Percentiles rank a stretch among this genome's conserved stretches.
Conservation (phyloP, 1,140 invertebrate genomes). For the Drosophila asahinai region DNA sequence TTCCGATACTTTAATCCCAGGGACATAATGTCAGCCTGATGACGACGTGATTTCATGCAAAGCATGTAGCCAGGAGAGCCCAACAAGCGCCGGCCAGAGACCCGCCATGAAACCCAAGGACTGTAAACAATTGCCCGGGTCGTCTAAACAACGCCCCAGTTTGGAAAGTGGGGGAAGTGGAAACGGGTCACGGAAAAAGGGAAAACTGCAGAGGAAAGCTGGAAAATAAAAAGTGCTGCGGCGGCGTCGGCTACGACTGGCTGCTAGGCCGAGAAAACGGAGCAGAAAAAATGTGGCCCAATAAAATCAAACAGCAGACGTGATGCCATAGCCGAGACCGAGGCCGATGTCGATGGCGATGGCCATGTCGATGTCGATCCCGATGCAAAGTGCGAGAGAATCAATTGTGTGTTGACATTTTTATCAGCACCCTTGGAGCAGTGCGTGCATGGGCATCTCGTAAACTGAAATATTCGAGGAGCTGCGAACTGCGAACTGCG, state of each 20-base stretch:
- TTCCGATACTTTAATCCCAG: constrained; percentile 81
- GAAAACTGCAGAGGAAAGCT: constrained; percentile 53
- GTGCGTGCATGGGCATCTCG: constrained; percentile 67
- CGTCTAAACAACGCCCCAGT: constrained; percentile 71
- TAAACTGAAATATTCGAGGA: constrained; percentile 69
- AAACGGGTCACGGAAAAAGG: constrained; percentile 36
- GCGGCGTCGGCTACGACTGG: constrained; percentile 10
- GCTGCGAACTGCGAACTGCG: too few species aligned
- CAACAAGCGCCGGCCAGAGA: constrained; percentile 40
- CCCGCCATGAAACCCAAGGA: constrained; percentile 69
- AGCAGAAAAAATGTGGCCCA: constrained; percentile 71
- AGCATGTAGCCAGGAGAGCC: constrained; percentile 63
- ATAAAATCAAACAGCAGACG: constrained; percentile 83
- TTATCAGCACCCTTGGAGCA: constrained; percentile 66
- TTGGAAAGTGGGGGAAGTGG: constrained; percentile 13
- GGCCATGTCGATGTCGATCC: constrained; percentile 25
- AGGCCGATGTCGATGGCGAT: constrained; percentile 25
- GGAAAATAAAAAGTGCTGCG: constrained; percentile 49
- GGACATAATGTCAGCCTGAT: constrained; percentile 81
- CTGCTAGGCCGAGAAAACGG: constrained; percentile 29
- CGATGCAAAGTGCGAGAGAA: constrained; percentile 66
- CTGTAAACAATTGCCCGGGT: constrained; percentile 80
- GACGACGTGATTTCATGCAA: constrained; percentile 83
- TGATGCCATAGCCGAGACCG: constrained; percentile 51
- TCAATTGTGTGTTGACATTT: constrained; percentile 84